Evolutionary conservation across 2,888 invertebrate species (phyloP), one percentile per base, ranked within the genome.

Genomic region (Coenonympha glycerion): DNA sequence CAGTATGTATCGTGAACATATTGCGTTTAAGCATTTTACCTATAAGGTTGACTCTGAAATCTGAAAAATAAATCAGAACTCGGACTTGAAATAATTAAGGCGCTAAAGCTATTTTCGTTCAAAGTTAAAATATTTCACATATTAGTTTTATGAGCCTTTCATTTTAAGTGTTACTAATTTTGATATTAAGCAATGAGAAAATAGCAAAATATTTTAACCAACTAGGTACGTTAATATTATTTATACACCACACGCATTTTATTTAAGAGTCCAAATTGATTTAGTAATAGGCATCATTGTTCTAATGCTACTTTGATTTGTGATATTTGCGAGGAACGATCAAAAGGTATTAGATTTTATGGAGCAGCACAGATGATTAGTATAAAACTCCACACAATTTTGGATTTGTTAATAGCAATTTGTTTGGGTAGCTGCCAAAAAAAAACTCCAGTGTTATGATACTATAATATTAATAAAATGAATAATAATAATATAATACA

Each of bases 331-430:
- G 36, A 45, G 26, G 41, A 53, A 55, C 46, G 22, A 47, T 52
- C n/a, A 47, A 52, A 55, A 39, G 48, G 40, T 48, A 48, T 54
- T 50, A 50, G 36, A 44, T 24, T 22, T 26, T 44, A 37, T 22
- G 40, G 45, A 51, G 47, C 44, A 47, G 30, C 26, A 46, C 37
- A 52, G 37, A 41, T 50, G 47, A 56, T 56, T 56, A 56, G 56
- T 53, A 45, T 48, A 41, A 46, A 53, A 33, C 33, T 37, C 44
- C 53, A 56, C 56, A 53, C 56, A 53, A 47, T 26, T 53, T 40
- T 40, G 34, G 34, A n/a, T 47, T 46, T 50, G 56, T 56, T 56
- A 56, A 56, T 53, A 56, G 55, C 55, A 48, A 53, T 53, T 49
- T 44, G 31, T 48, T 45, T 48, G 41, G 50, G 48, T 48, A 55